Evolutionary conservation across 2,888 invertebrate genomes (phyloP).

Genomic region (Chironomus riparius): DNA sequence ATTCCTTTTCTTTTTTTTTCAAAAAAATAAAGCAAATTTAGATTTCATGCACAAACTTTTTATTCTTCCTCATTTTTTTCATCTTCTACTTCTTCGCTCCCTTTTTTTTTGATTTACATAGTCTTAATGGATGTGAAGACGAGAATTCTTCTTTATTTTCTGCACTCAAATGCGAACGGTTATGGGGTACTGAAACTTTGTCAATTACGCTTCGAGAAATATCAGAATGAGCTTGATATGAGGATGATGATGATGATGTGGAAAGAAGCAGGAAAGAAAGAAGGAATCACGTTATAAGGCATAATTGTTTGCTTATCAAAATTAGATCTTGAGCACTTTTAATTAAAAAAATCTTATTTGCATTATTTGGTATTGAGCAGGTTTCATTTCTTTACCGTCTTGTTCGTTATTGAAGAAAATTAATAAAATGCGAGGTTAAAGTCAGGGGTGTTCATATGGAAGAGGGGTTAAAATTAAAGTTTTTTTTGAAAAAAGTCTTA

Average conservation of each 20-base stretch:
- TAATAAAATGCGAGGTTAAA: too few species aligned
- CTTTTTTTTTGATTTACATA: slow-evolving; percentile 11
- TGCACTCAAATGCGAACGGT: neutral
- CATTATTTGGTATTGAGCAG: too few species aligned
- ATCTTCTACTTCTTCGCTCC: neutral
- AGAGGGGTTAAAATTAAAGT: too few species aligned
- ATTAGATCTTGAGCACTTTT: neutral
- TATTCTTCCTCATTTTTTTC: too few species aligned
- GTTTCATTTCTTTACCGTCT: too few species aligned
- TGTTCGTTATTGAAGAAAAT: neutral
- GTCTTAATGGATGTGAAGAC: slow-evolving; percentile 6
- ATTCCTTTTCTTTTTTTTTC: neutral
- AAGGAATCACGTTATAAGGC: neutral
- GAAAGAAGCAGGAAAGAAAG: too few species aligned
- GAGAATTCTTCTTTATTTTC: neutral
- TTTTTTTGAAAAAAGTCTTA: too few species aligned
- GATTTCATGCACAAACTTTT: neutral
- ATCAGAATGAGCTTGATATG: too few species aligned
- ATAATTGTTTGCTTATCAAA: neutral
- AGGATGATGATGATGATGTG: too few species aligned
- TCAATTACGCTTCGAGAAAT: too few species aligned
- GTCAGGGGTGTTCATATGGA: too few species aligned
- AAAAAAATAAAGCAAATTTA: slow-evolving; percentile 4
- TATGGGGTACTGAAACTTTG: too few species aligned
- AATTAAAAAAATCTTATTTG: neutral